Conservation (phyloP, 2,113 vertebrate species). For the Petrocephalus microphthalmus region DNA sequence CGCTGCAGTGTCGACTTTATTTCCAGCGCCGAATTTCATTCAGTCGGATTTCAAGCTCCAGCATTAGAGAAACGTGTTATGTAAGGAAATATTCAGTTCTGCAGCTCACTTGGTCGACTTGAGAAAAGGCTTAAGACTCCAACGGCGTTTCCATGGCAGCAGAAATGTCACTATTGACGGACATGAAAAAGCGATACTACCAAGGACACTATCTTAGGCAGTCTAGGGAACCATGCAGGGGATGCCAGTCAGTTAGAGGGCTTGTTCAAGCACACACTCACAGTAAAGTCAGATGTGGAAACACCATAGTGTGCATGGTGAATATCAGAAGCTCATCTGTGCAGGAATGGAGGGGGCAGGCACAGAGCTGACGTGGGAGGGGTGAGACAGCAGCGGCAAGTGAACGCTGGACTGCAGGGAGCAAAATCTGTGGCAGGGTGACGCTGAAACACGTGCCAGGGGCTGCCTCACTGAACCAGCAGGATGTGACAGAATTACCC, state of each 20-base stretch:
- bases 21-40: neutral
- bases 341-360: neutral
- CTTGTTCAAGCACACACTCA: neutral
- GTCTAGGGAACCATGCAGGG: neutral
- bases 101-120: neutral
- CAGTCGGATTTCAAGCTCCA: neutral
- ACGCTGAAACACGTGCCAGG: neutral
- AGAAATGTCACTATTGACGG: slow-evolving; percentile 9
- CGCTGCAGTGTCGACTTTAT: neutral
- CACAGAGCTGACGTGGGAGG: neutral
- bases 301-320: neutral
- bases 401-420: neutral
- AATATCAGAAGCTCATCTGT: neutral
- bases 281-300: too few species aligned
- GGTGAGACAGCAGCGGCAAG: neutral
- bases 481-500: neutral
- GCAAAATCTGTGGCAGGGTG: neutral
- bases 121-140: neutral
- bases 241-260: neutral
- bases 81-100: neutral
- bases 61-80: neutral
- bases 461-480: neutral
- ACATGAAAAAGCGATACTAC: neutral
- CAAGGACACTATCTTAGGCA: neutral
- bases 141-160: slow-evolving; percentile 20